Evolutionary conservation across 1,140 invertebrate species (phyloP), one percentile per base, ranked within the genome.

Genomic region (Phenacoccus solenopsis): DNA sequence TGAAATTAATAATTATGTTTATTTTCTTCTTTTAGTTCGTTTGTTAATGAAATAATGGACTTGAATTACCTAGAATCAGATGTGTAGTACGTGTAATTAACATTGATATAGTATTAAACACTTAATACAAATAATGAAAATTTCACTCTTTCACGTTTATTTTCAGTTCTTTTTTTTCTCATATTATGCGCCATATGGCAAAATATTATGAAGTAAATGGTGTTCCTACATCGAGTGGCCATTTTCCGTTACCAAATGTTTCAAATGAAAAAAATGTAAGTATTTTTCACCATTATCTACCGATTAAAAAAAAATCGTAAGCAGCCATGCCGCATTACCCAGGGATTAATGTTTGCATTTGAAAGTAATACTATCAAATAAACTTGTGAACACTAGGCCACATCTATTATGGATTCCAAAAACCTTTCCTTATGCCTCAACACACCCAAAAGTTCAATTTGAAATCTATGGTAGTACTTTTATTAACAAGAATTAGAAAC

Each of bases 181-280:
- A 85, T 35, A 81, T 91, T 0, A 90, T 92, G 88, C 80, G 84
- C 72, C 84, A 84, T 0, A 79, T 90, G 28, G 86, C 89, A 75
- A 82, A 82, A 1, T 90, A 87, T 79, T 91, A 91, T 77, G 79
- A 82, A 1, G 84, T 85, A 1, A 81, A 81, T 5, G 84, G 86
- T 71, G 74, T 79, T 20, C 79, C 81, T 16, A 76, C 79, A 0
- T 74, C 80, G 1, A 77, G 78, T 68, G 82, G 83, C 0, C 78
- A 83, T 67, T 75, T 83, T 69, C 76, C 78, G 57, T 25, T 73
- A 27, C 70, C 67, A 71, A 27, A 59, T 57, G 5, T 73, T 10
- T 73, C 64, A 24, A 22, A 67, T n/a, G 4, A 70, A 69, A 20
- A 21, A 30, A 28, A 25, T 32, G 49, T 70, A 59, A 64, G 49